Percentiles rank a stretch among this genome's conserved stretches.
These are phyloP conservation scores for Eristalinus sepulchralis DNA, from an alignment of 2,888 invertebrate genomes.

Conservation along the genomic window DNA sequence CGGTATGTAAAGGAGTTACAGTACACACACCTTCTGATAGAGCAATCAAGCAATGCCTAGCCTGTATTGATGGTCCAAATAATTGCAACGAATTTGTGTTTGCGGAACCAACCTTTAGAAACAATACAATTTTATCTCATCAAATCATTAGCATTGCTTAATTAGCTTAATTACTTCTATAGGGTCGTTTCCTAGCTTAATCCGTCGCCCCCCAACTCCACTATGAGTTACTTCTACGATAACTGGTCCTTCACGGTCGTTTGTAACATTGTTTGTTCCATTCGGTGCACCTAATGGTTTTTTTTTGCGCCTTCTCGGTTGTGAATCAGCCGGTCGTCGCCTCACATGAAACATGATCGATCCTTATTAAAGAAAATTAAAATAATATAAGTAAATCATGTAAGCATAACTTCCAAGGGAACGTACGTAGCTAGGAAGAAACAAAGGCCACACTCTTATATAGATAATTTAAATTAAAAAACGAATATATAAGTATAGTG, in stretches of 20 bases:
- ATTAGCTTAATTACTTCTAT: constrained; percentile 83
- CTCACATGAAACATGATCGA: constrained; percentile 99
- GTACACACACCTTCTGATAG: constrained; percentile 95
- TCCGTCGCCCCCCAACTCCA: constrained; percentile 84
- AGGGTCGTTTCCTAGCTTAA: constrained; percentile 84
- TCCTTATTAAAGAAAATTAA: constrained; percentile 83
- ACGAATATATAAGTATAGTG: too few species aligned
- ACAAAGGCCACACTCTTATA: too few species aligned
- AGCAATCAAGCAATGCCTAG: constrained; percentile 97
- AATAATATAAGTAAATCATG: constrained; percentile 19
- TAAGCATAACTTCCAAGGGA: neutral
- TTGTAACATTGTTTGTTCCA: constrained; percentile 83
- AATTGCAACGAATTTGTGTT: constrained; percentile 90
- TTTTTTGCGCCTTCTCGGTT: constrained; percentile 94
- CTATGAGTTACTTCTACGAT: constrained; percentile 83
- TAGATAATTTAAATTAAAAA: too few species aligned
- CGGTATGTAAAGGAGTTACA: constrained; percentile 95
- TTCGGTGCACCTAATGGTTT: constrained; percentile 83
- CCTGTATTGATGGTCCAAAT: constrained; percentile 95
- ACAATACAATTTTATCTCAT: neutral
- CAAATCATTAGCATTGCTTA: too few species aligned
- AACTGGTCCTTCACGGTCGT: constrained; percentile 86
- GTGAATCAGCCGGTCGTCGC: constrained; percentile 94
- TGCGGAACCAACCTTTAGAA: constrained; percentile 86
- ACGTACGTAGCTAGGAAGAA: too few species aligned